Evolutionary conservation across 2,797 vertebrate species (phyloP).

Genomic region (Gambusia yucatana): DNA sequence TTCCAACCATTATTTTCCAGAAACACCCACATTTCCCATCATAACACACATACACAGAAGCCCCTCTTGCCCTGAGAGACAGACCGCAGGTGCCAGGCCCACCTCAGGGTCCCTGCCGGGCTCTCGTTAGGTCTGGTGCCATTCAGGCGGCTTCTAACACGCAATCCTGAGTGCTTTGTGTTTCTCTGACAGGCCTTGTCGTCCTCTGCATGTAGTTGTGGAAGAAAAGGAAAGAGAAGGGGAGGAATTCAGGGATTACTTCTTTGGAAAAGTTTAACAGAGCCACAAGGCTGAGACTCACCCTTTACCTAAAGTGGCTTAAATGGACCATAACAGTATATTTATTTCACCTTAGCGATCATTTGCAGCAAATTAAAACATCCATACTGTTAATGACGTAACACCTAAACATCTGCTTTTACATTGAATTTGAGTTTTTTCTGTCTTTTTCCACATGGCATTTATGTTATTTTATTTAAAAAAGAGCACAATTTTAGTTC

Average conservation of each 20-base stretch:
- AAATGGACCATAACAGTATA: conserved; percentile 2
- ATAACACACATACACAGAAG: conserved; percentile 20
- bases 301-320: conserved; percentile 6
- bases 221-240: conserved; percentile 20
- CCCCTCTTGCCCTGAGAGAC: conserved; percentile 41
- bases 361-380: neutral
- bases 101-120: conserved; percentile 71
- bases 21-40: conserved; percentile 16
- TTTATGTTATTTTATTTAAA: neutral
- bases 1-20: neutral
- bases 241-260: conserved; percentile 51
- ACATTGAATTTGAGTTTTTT: neutral
- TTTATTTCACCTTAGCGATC: neutral
- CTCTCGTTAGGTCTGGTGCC: conserved; percentile 73
- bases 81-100: conserved; percentile 75
- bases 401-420: neutral
- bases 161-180: conserved; percentile 70
- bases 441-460: neutral
- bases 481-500: neutral
- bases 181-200: conserved; percentile 70
- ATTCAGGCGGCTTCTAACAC: conserved; percentile 73
- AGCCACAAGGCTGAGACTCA: conserved; percentile 29
- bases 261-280: conserved; percentile 42
- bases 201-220: conserved; percentile 51
- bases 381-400: neutral